Percentiles rank a stretch among this genome's conserved stretches.
These are phyloP conservation scores for Periplaneta americana DNA, from an alignment of 1,140 invertebrate species.

Conservation along the genomic window DNA sequence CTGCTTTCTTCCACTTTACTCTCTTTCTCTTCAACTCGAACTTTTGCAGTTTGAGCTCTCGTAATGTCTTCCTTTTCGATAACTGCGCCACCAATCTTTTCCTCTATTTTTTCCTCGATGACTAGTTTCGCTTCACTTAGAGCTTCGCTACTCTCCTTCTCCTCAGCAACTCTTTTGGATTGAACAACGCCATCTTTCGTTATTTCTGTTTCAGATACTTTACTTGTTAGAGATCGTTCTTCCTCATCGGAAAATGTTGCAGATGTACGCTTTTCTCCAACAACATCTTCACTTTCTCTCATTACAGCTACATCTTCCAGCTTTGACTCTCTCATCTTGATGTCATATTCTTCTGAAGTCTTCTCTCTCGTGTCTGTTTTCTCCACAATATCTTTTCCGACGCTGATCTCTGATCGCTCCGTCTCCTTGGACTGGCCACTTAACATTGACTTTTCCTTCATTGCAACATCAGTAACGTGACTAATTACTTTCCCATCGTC, in stretches of 20 bases:
- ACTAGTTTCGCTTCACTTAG: constrained; percentile 1
- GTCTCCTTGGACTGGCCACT: neutral
- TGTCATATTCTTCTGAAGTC: neutral
- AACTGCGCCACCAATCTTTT: neutral
- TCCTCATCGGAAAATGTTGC: constrained; percentile 5
- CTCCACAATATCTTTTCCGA: neutral
- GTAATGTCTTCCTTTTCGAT: neutral
- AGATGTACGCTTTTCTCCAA: constrained; percentile 1
- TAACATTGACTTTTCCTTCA: neutral
- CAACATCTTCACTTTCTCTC: neutral
- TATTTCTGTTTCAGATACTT: constrained; percentile 23
- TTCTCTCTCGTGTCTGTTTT: neutral
- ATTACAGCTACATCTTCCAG: neutral
- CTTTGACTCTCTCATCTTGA: neutral
- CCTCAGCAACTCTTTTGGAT: constrained; percentile 1
- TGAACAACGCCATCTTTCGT: neutral
- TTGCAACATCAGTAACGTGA: neutral
- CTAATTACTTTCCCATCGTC: neutral
- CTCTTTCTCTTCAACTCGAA: neutral
- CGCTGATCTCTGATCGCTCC: constrained; percentile 1
- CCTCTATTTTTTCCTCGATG: neutral
- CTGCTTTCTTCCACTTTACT: constrained; percentile 10
- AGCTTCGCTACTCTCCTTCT: neutral
- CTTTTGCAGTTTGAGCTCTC: neutral
- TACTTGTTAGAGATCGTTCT: constrained; percentile 28